Conservation (phyloP, 2,113 vertebrate genomes). For the Leiothrix lutea region DNA sequence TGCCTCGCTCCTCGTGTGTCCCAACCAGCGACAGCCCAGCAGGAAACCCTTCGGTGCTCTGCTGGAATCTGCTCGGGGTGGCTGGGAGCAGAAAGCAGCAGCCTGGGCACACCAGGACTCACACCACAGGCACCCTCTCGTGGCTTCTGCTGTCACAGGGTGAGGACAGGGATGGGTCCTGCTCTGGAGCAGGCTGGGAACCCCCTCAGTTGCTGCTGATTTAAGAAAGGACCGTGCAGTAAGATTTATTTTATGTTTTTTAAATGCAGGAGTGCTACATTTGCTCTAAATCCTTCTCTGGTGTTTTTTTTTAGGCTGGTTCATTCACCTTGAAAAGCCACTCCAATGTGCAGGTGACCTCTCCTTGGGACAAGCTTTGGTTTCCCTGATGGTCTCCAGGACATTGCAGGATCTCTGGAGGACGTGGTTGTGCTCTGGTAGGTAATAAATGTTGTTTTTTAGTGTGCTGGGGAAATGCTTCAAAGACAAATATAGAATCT, state of each 20-base stretch:
- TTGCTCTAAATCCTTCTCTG: neutral
- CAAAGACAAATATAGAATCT: neutral
- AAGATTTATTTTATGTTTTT: neutral
- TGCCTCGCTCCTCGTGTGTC: too few species aligned
- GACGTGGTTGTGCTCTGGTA: constrained; percentile 54
- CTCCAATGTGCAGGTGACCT: neutral
- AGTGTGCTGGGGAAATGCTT: neutral
- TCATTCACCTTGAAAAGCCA: neutral
- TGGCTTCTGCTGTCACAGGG: neutral
- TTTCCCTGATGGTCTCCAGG: constrained; percentile 47
- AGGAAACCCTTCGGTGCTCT: neutral
- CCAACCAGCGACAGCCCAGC: neutral
- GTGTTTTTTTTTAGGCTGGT: constrained; percentile 34
- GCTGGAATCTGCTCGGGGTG: neutral
- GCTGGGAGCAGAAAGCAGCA: neutral
- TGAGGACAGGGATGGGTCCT: neutral
- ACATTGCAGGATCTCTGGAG: constrained; percentile 39
- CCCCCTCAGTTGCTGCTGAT: neutral
- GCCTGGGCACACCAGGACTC: fast-evolving
- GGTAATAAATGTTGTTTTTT: neutral
- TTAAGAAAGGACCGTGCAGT: neutral
- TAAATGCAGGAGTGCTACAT: neutral
- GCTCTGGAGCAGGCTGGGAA: neutral
- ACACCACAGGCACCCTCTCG: neutral
- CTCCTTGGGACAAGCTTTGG: constrained; percentile 59